These are phyloP conservation scores for Proctacanthus coquilletti DNA, from an alignment of 1,140 invertebrate genomes.

Conservation along the genomic window DNA sequence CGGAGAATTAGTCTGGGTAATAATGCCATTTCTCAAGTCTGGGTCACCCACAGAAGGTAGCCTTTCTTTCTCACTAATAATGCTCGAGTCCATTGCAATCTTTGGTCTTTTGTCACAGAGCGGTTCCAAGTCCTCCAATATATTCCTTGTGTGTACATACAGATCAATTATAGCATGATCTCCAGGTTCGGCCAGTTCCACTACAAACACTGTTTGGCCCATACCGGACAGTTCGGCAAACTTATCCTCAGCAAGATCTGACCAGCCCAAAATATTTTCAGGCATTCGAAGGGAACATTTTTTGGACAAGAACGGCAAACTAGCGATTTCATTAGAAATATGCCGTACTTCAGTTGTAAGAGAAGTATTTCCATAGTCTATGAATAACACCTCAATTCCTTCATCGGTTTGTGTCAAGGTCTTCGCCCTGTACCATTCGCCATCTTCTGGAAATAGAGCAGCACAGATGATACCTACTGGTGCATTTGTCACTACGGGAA, in stretches of 20 bases:
- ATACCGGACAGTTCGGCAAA: constrained; percentile 45
- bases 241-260: constrained; percentile 41
- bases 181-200: constrained; percentile 42
- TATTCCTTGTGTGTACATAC: constrained; percentile 40
- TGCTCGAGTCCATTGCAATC: constrained; percentile 1
- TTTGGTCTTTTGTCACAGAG: constrained; percentile 30
- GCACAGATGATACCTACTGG: constrained; percentile 45
- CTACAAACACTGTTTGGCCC: constrained; percentile 46
- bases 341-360: constrained; percentile 38
- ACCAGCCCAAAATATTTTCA: constrained; percentile 41
- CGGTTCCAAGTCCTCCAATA: constrained; percentile 38
- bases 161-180: constrained; percentile 49
- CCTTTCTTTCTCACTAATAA: constrained; percentile 5
- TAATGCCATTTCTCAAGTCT: constrained; percentile 6
- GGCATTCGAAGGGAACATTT: constrained; percentile 47
- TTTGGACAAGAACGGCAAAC: constrained; percentile 40
- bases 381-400: constrained; percentile 48
- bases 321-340: constrained; percentile 44
- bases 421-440: constrained; percentile 51
- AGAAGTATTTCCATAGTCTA: constrained; percentile 59
- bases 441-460: constrained; percentile 50
- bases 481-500: constrained; percentile 8
- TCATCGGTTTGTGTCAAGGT: constrained; percentile 41
- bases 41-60: background rate
- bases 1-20: constrained; percentile 18